phyloP scores from a whole-genome alignment of 2,888 invertebrate species.

The Adelphocoris suturalis region DNA sequence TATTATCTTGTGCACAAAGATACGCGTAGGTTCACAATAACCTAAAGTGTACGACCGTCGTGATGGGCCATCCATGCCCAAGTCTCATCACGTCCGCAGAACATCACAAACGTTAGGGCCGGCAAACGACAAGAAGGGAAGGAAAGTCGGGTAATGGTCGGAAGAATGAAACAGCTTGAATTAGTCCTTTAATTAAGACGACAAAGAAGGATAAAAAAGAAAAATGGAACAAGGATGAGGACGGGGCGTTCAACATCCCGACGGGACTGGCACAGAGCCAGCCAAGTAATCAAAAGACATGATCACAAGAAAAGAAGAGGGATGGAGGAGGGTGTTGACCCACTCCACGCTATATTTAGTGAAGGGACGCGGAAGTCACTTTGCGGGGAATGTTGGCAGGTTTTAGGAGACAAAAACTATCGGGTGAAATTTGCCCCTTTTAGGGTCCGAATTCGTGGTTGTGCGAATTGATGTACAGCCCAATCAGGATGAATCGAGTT shows the following conservation, averaged over 20 bases:
- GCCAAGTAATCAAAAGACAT: slow-evolving; percentile 60
- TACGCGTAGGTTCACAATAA: not conserved
- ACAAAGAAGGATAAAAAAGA: slow-evolving; percentile 40
- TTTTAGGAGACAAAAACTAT: not conserved
- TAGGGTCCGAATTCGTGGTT: not conserved
- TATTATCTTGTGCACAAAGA: not conserved
- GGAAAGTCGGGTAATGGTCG: not conserved
- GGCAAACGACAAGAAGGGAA: not conserved
- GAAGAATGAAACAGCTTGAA: slow-evolving; percentile 9
- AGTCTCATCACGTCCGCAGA: slow-evolving; percentile 6
- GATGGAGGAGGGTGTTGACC: slow-evolving; percentile 38
- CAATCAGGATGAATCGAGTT: too few species aligned
- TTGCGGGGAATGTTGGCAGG: slow-evolving; percentile 3
- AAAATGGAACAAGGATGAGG: slow-evolving; percentile 40
- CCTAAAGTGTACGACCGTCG: not conserved
- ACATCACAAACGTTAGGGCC: slow-evolving; percentile 2
- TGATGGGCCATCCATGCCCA: not conserved
- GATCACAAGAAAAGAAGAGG: slow-evolving; percentile 44
- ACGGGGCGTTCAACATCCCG: slow-evolving; percentile 28
- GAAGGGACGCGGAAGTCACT: not conserved
- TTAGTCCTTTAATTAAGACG: slow-evolving; percentile 58
- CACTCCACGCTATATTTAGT: slow-evolving; percentile 19
- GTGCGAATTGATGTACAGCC: too few species aligned
- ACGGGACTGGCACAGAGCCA: slow-evolving; percentile 41
- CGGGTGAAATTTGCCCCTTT: not conserved